Base-by-base conservation (phyloP, 2,888 invertebrate species). In the Lobophora halterata region DNA sequence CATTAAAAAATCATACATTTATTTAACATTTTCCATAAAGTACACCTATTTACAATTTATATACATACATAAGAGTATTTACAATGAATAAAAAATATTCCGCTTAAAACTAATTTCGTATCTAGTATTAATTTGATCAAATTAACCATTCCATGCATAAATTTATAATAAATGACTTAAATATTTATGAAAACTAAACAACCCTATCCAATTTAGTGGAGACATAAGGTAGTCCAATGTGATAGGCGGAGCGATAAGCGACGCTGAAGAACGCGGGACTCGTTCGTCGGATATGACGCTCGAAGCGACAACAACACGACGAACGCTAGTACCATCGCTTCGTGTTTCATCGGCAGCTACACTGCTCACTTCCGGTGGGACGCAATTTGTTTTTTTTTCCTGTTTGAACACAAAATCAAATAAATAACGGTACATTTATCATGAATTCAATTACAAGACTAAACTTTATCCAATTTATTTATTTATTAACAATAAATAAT, bases 231-330 rank as follows among this genome's bases (percentile, higher is more conserved):
- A 51, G 55, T 36, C 38, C 1, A 34, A 10, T 0, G 49, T 65
- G 36, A 59, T 55, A 46, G 65, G 60, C 48, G 63, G 49, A 52
- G 67, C 52, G 59, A 47, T 5, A 5, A 52, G 60, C 41, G 71
- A 36, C 38, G 77, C 74, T 61, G 74, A 36, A 1, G 83, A 63
- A 55, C 89, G 74, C 1, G 79, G 57, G 1, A 65, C 69, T 16
- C 86, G 66, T 47, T 91, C 91, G 47, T 92, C 91, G 0, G 91
- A 88, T 89, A 91, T 90, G 5, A 91, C 92, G 64, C 91, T 91
- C 34, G 91, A 91, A 3, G 91, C 91, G 21, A 91, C 89, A 1
- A 91, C 91, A 1, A 91, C 88, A 1, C 91, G 90, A 4, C 85
- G 74, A 2, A 88, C 86, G 11, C 77, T 87, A 0, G 83, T 69